A percentile compares a stretch with the other conserved stretches of the same genome.
Conservation (phyloP, 2,113 vertebrate species). For the Malurus melanocephalus region DNA sequence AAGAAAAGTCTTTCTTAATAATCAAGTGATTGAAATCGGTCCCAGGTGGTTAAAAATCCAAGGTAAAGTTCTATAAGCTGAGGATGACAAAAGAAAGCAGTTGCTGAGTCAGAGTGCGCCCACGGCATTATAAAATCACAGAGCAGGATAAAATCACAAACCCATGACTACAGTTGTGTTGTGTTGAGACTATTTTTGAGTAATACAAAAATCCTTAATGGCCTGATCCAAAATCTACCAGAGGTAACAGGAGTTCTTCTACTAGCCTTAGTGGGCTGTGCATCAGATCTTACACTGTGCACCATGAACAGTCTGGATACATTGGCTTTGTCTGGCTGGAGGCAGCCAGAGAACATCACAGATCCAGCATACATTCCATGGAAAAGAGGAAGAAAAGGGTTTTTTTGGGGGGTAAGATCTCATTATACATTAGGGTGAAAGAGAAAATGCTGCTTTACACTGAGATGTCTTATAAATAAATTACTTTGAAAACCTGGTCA, state of each 20-base stretch:
- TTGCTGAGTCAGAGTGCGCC: not conserved
- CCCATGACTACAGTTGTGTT: not conserved
- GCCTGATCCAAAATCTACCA: slow-evolving; percentile 32
- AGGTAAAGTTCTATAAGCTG: slow-evolving; percentile 26
- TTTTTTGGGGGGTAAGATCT: not conserved
- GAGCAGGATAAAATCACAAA: slow-evolving; percentile 12
- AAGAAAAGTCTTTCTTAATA: slow-evolving; percentile 40
- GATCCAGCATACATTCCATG: slow-evolving; percentile 2
- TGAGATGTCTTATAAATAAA: slow-evolving; percentile 23
- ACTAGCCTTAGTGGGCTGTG: not conserved
- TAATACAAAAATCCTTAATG: slow-evolving; percentile 4
- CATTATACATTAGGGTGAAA: not conserved
- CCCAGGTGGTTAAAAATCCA: slow-evolving; percentile 44
- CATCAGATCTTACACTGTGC: not conserved
- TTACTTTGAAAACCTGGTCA: slow-evolving; percentile 19
- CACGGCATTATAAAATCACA: not conserved
- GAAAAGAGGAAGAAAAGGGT: not conserved
- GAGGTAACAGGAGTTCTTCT: not conserved
- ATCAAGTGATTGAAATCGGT: slow-evolving; percentile 44
- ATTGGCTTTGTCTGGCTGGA: not conserved
- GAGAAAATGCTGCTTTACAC: slow-evolving; percentile 15
- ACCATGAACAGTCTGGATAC: not conserved
- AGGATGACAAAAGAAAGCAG: slow-evolving; percentile 27
- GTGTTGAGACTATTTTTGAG: not conserved
- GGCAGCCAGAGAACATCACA: not conserved